A percentile compares a stretch with the other conserved stretches of the same genome.
phyloP scores from a whole-genome alignment of 1,140 invertebrate species.

The Leptoteleia sp. region DNA sequence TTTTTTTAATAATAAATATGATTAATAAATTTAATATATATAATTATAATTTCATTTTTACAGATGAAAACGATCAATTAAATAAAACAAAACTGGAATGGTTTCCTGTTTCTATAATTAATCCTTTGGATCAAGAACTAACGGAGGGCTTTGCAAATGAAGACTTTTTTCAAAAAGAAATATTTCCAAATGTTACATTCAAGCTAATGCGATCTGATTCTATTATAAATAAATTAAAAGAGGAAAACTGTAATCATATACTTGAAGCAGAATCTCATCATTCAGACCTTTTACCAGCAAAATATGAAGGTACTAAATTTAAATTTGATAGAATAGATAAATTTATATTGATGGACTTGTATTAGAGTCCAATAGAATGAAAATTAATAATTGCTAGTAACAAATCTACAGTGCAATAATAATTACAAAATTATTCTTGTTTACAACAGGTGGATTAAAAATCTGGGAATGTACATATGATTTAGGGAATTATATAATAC shows the following conservation, averaged over 20 bases:
- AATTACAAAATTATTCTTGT: no score
- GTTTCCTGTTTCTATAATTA: slow-evolving; percentile 70
- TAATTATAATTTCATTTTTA: no score
- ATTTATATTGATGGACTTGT: no score
- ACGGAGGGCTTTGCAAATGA: slow-evolving; percentile 39
- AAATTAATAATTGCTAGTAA: no score
- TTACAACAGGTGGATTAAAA: slow-evolving; percentile 88
- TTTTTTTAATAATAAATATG: no score
- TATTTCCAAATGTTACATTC: slow-evolving; percentile 78
- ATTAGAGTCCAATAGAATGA: no score
- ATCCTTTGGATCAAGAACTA: slow-evolving; percentile 50
- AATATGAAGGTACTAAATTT: slow-evolving; percentile 86
- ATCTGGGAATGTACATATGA: slow-evolving; percentile 94
- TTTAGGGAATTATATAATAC: slow-evolving; percentile 84
- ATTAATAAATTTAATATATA: no score
- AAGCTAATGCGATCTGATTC: slow-evolving; percentile 79
- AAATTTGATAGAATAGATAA: slow-evolving; percentile 11
- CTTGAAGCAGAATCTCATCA: slow-evolving; percentile 84
- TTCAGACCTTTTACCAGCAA: slow-evolving; percentile 86
- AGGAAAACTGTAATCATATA: slow-evolving; percentile 76
- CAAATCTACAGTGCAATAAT: no score
- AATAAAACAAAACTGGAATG: slow-evolving; percentile 67
- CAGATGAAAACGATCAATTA: no score
- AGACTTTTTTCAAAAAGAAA: slow-evolving; percentile 55
- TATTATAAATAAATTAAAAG: slow-evolving; percentile 73